A percentile compares a stretch with the other conserved stretches of the same genome.
Evolutionary conservation across 2,888 invertebrate species (phyloP).

Genomic region (Cephonodes hylas): DNA sequence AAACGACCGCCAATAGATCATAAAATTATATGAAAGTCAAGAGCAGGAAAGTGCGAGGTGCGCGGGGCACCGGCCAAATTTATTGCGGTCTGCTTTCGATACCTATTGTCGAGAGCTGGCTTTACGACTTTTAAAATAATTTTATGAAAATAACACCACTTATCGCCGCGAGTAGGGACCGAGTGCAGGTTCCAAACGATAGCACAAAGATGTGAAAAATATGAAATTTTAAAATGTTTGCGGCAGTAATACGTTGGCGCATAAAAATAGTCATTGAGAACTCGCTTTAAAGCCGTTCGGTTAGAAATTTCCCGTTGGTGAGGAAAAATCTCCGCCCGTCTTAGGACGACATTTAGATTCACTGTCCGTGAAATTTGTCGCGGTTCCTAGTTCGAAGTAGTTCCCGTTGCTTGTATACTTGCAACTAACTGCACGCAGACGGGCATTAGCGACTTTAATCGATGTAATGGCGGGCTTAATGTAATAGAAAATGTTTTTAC

Average conservation of each 20-base stretch:
- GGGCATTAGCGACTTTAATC: constrained; percentile 28
- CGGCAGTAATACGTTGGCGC: constrained; percentile 33
- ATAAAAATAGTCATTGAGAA: constrained; percentile 45
- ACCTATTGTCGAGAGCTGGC: constrained; percentile 68
- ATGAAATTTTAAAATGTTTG: constrained; percentile 37
- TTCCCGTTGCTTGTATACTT: constrained; percentile 37
- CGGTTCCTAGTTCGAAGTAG: constrained; percentile 41
- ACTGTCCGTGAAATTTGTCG: constrained; percentile 74
- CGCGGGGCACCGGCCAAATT: constrained; percentile 64
- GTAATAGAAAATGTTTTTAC: constrained; percentile 23
- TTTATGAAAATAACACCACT: constrained; percentile 58
- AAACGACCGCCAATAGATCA: constrained; percentile 75
- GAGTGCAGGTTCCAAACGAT: constrained; percentile 22
- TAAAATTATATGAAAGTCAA: constrained; percentile 81
- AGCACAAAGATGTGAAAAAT: constrained; percentile 27
- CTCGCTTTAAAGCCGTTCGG: constrained; percentile 46
- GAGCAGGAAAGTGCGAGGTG: constrained; percentile 75
- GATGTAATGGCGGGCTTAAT: constrained; percentile 18
- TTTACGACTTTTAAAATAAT: constrained; percentile 68
- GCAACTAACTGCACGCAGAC: constrained; percentile 43
- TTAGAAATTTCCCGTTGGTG: constrained; percentile 56
- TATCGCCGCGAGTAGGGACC: constrained; percentile 34
- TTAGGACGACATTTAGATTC: constrained; percentile 53
- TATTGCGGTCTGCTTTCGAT: constrained; percentile 77
- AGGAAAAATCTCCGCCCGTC: constrained; percentile 63